Evolutionary conservation across 2,888 invertebrate species (phyloP).

Genomic region (Drosophila mettleri): DNA sequence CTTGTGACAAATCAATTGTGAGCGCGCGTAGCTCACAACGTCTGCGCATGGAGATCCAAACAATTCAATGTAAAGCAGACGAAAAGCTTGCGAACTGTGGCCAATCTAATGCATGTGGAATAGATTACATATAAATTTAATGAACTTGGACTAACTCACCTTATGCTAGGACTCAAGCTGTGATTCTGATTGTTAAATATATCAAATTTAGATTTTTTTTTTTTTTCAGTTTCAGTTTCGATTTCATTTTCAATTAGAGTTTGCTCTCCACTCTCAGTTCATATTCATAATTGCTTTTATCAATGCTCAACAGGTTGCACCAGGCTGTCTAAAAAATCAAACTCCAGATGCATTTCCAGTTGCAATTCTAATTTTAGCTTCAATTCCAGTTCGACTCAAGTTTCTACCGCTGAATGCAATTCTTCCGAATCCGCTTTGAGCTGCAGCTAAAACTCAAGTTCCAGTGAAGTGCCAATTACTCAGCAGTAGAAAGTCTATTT

Average conservation of each 20-base stretch:
- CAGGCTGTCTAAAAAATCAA: no score
- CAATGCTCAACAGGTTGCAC: neutral
- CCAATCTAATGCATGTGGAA: neutral
- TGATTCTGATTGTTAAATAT: neutral
- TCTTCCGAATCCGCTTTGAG: no score
- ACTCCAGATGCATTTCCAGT: neutral
- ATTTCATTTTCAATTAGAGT: neutral
- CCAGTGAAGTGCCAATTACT: no score
- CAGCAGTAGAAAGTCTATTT: no score
- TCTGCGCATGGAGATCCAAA: neutral
- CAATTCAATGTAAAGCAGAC: neutral
- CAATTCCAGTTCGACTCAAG: neutral
- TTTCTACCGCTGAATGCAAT: no score
- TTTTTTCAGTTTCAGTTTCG: neutral
- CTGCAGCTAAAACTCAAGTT: no score
- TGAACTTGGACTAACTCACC: neutral
- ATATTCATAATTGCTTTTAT: neutral
- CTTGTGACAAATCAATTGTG: slow-evolving; percentile 83
- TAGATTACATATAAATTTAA: neutral
- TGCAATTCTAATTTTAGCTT: neutral
- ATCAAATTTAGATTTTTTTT: no score
- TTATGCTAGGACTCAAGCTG: neutral
- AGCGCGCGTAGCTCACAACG: slow-evolving; percentile 55
- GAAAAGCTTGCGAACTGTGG: neutral
- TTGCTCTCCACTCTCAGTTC: neutral